Conservation (phyloP, 2,888 invertebrate species). For the Achlya flavicornis region DNA sequence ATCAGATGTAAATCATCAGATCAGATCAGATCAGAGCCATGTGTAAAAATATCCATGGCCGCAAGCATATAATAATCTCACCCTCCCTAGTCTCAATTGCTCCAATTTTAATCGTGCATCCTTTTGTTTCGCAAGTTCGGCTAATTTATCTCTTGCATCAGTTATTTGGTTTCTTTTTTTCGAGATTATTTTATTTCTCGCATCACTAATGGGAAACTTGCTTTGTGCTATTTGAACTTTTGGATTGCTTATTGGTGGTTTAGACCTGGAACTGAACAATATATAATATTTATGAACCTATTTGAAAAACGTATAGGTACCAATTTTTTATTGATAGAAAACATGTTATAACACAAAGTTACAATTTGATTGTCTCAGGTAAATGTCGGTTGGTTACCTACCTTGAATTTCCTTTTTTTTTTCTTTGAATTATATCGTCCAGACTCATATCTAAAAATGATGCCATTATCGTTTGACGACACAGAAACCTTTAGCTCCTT, state of each 20-base stretch:
- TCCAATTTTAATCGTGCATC: slow-evolving; percentile 90
- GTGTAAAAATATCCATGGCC: too few relatives aligned
- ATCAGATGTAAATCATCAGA: too few relatives aligned
- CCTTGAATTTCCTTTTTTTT: slow-evolving; percentile 63
- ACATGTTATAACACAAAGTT: too few relatives aligned
- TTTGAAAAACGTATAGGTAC: too few relatives aligned
- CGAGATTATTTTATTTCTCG: slow-evolving; percentile 90
- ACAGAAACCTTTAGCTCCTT: neutral
- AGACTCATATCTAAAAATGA: slow-evolving; percentile 74
- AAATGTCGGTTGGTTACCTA: slow-evolving; percentile 22
- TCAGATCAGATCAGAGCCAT: too few relatives aligned
- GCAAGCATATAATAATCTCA: slow-evolving; percentile 27
- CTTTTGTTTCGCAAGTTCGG: slow-evolving; percentile 88
- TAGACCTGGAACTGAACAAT: slow-evolving; percentile 10
- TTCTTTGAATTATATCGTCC: slow-evolving; percentile 77
- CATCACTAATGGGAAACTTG: slow-evolving; percentile 82
- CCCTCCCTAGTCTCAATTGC: slow-evolving; percentile 83
- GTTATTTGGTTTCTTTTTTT: slow-evolving; percentile 90
- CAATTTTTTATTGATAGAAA: too few relatives aligned
- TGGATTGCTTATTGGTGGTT: slow-evolving; percentile 28
- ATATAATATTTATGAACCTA: too few relatives aligned
- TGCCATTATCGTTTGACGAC: slow-evolving; percentile 47
- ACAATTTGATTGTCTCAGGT: too few relatives aligned
- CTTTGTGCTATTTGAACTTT: slow-evolving; percentile 17
- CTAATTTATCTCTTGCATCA: slow-evolving; percentile 92